Evolutionary conservation across 2,888 invertebrate genomes (phyloP).

Genomic region (Lottia scabra): DNA sequence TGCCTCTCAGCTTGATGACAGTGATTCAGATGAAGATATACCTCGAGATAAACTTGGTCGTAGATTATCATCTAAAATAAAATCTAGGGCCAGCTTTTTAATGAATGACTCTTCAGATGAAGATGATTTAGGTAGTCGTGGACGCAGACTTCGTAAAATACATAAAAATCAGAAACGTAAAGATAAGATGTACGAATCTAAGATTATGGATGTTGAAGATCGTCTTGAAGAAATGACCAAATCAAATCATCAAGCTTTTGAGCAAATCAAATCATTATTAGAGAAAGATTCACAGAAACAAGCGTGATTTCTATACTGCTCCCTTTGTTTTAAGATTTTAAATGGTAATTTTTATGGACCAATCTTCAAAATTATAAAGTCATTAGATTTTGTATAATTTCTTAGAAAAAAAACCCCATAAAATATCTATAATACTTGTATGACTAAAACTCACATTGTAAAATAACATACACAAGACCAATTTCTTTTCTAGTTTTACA

Average conservation of each 20-base stretch:
- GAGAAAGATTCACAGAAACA: background rate
- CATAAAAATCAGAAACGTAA: background rate
- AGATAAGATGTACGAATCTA: conserved; percentile 7
- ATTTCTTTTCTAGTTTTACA: too few species aligned
- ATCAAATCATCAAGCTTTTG: conserved; percentile 6
- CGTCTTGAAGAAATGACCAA: background rate
- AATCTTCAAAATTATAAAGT: too few species aligned
- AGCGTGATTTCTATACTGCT: background rate
- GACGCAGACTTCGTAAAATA: background rate
- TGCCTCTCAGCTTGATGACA: background rate
- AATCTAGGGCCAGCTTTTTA: background rate
- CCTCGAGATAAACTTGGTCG: background rate
- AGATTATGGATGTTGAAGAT: conserved; percentile 19
- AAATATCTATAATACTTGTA: too few species aligned
- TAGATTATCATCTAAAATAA: background rate
- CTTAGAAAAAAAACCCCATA: too few species aligned
- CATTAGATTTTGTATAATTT: too few species aligned
- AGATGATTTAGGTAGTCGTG: background rate
- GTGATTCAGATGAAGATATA: background rate
- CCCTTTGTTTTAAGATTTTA: too few species aligned
- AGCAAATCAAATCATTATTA: conserved; percentile 1
- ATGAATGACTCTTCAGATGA: background rate
- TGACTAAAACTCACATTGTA: too few species aligned
- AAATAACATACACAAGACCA: too few species aligned
- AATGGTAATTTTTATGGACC: too few species aligned